Percentiles rank a stretch among this genome's conserved stretches.
Conservation (phyloP, 2,888 invertebrate genomes). For the Drosophila bunnanda region DNA sequence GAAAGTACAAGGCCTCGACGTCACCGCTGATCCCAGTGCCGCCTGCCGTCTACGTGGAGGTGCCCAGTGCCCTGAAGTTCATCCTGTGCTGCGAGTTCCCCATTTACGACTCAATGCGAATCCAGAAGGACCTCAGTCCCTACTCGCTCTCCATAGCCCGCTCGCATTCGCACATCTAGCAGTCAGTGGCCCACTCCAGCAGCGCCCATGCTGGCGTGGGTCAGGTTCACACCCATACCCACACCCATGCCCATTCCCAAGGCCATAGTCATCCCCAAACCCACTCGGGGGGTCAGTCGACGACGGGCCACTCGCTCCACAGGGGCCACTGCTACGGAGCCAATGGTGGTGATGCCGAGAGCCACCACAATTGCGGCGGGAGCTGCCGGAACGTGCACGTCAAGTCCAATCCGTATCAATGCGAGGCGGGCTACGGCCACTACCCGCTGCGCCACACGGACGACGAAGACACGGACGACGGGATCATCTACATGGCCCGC, state of each 20-base stretch:
- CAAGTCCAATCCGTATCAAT: conserved; percentile 83
- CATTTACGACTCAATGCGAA: conserved; percentile 91
- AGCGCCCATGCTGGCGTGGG: conserved; percentile 80
- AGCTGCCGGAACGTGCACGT: conserved; percentile 82
- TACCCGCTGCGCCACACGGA: conserved; percentile 63
- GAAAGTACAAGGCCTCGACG: conserved; percentile 94
- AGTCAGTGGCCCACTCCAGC: conserved; percentile 83
- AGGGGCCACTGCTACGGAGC: conserved; percentile 82
- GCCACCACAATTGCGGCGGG: conserved; percentile 81
- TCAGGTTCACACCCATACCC: conserved; percentile 53
- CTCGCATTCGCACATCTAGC: conserved; percentile 85
- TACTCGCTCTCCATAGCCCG: conserved; percentile 84
- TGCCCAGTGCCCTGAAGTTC: conserved; percentile 92
- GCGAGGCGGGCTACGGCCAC: conserved; percentile 82
- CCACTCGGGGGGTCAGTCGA: conserved; percentile 48
- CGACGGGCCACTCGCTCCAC: conserved; percentile 69
- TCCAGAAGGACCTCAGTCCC: conserved; percentile 83
- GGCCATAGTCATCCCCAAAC: conserved; percentile 5
- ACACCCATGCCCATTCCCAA: conserved; percentile 4
- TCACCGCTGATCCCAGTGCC: conserved; percentile 96
- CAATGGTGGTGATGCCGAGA: conserved; percentile 81
- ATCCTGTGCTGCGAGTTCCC: conserved; percentile 95
- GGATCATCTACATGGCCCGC: conserved; percentile 80
- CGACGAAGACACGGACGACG: conserved; percentile 82
- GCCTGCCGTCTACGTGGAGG: conserved; percentile 93